Base-by-base conservation (phyloP, 2,888 invertebrate genomes). In the Lasioglossum marginatum region DNA sequence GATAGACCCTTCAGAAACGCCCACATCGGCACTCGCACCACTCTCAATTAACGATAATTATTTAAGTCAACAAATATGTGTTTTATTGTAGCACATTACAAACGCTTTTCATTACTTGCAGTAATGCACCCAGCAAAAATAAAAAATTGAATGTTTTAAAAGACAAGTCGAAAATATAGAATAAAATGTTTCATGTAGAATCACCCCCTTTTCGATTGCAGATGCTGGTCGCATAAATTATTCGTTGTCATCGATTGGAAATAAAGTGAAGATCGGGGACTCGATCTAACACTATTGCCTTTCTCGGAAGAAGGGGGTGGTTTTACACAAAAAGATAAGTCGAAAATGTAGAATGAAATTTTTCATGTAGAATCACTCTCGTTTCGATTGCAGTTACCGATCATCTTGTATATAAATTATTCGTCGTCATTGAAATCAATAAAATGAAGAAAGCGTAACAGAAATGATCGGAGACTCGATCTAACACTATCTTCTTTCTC, bases 1-100 rank as follows among this genome's bases (percentile, higher is more conserved):
- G 48, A 23, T 31, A 14, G 40, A 27, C 31, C 52, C 27, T 27
- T n/a, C 40, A 40, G 68, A 48, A 70, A 66, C 80, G 80, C 75
- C 73, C 79, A 72, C 43, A 16, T 16, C 48, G 48, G 37, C 34
- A 16, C 14, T 19, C 23, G n/a, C 12, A 23, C 10, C 43, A 43
- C 4, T 68, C 19, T 68, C 31, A 37, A 68, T 37, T 37, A 37
- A 10, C 31, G 6, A 63, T 5, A 63, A 63, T 63, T 34, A 63
- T 19, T 16, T 14, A 16, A 31, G 1, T 63, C 6, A 16, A 63
- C 31, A 63, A 63, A 63, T 63, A 16, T 31, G 1, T 6, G 27
- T 31, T 63, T 31, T 34, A 19, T 6, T 2, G 27, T 63, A 6
- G 52, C n/a, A 8, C 10, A n/a, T 19, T 63, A 6, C 14, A 16